These are phyloP conservation scores for Clinocottus analis DNA, from an alignment of 2,113 vertebrate genomes.

Conservation along the genomic window DNA sequence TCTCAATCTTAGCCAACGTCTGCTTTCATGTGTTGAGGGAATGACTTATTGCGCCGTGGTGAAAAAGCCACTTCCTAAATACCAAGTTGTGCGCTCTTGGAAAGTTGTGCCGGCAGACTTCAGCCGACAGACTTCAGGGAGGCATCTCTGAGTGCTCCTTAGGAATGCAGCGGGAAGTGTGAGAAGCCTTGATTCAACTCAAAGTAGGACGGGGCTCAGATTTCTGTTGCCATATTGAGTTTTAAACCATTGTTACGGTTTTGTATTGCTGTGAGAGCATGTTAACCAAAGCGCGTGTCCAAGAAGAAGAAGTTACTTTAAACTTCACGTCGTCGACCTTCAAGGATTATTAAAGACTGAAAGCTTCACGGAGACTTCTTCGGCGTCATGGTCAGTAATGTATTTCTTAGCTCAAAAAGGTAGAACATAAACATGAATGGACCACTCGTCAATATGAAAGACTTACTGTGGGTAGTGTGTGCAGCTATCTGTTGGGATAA, in stretches of 20 bases:
- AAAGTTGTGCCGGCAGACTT: constrained; percentile 68
- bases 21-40: constrained; percentile 12
- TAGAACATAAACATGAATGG: neutral
- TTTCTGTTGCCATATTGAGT: constrained; percentile 28
- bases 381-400: constrained; percentile 81
- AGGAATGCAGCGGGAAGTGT: constrained; percentile 59
- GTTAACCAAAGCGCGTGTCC: constrained; percentile 17
- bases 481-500: neutral
- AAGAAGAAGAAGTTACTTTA: constrained; percentile 28
- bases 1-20: neutral
- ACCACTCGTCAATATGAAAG: neutral
- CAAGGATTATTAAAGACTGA: constrained; percentile 46
- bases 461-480: neutral
- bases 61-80: constrained; percentile 62
- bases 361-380: constrained; percentile 45
- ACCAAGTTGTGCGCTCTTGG: constrained; percentile 56
- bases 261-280: constrained; percentile 24
- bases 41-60: constrained; percentile 20
- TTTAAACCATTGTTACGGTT: constrained; percentile 4
- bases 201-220: constrained; percentile 34
- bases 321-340: constrained; percentile 43
- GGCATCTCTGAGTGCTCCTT: constrained; percentile 47
- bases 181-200: constrained; percentile 28
- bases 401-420: neutral
- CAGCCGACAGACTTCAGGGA: constrained; percentile 58